These are phyloP conservation scores for Halisarca cf. caerulea DNA, from an alignment of 37 sponge, comb jelly and placozoan genomes.

Conservation along the genomic window DNA sequence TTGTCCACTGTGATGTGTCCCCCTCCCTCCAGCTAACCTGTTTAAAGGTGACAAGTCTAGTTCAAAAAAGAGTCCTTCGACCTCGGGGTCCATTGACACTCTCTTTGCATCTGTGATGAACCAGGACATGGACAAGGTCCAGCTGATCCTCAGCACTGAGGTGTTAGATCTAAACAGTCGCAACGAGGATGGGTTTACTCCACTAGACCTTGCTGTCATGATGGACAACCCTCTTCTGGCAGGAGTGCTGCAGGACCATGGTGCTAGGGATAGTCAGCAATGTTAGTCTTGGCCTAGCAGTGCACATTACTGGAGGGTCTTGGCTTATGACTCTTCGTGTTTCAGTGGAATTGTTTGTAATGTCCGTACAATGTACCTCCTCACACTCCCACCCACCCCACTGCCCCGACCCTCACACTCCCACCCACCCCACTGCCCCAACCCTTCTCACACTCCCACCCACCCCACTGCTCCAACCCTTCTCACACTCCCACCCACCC, in stretches of 20 bases:
- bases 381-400: no score
- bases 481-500: no score
- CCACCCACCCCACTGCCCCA: no score
- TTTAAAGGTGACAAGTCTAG: background rate
- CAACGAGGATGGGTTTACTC: slow-evolving; percentile 62
- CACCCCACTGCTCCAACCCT: no score
- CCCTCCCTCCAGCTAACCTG: background rate
- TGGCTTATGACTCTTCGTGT: no score
- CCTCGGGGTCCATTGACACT: background rate
- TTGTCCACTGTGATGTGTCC: background rate
- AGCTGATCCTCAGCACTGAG: slow-evolving; percentile 19
- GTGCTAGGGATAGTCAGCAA: slow-evolving; percentile 64
- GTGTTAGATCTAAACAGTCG: slow-evolving; percentile 36
- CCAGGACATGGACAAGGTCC: slow-evolving; percentile 37
- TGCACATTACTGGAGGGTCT: no score
- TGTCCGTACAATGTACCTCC: no score
- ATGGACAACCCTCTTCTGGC: slow-evolving; percentile 42
- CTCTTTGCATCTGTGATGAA: slow-evolving; percentile 43
- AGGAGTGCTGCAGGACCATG: slow-evolving; percentile 47
- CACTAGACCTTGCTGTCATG: slow-evolving; percentile 78
- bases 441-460: no score
- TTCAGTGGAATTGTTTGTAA: no score
- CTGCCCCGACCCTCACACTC: no score
- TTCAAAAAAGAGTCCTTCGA: background rate
- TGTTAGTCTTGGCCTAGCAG: no score